phyloP scores from a whole-genome alignment of 2,113 vertebrate genomes.

The Butorides virescens region DNA sequence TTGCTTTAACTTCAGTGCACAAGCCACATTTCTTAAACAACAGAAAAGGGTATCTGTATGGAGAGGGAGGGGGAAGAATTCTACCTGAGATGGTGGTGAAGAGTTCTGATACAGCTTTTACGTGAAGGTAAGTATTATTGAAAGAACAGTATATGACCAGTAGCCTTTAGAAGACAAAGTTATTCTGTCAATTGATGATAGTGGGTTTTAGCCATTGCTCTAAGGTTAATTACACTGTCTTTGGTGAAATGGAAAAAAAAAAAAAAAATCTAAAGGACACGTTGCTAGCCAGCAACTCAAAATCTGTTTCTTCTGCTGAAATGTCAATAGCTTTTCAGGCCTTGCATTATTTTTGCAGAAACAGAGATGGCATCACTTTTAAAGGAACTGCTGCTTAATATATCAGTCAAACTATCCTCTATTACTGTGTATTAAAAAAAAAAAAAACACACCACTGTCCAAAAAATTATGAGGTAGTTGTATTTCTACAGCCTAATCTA shows the following conservation, averaged over 20 bases:
- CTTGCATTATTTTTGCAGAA: constrained; percentile 52
- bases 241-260: constrained; percentile 57
- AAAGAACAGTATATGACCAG: not conserved
- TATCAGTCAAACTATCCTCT: constrained; percentile 39
- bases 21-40: not conserved
- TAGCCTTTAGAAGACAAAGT: constrained; percentile 10
- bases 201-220: constrained; percentile 56
- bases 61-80: not conserved
- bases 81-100: not conserved
- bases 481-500: constrained; percentile 43
- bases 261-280: constrained; percentile 16
- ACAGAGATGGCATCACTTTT: constrained; percentile 36
- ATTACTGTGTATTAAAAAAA: constrained; percentile 21
- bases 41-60: not conserved
- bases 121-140: not conserved
- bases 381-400: not conserved
- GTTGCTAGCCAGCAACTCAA: constrained; percentile 54
- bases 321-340: constrained; percentile 67
- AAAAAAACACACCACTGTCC: not conserved
- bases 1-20: not conserved
- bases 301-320: constrained; percentile 69
- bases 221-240: constrained; percentile 71
- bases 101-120: not conserved
- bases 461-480: constrained; percentile 4
- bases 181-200: constrained; percentile 49